These are phyloP conservation scores for Pyrgus malvae DNA, from an alignment of 2,888 invertebrate species.

Conservation along the genomic window DNA sequence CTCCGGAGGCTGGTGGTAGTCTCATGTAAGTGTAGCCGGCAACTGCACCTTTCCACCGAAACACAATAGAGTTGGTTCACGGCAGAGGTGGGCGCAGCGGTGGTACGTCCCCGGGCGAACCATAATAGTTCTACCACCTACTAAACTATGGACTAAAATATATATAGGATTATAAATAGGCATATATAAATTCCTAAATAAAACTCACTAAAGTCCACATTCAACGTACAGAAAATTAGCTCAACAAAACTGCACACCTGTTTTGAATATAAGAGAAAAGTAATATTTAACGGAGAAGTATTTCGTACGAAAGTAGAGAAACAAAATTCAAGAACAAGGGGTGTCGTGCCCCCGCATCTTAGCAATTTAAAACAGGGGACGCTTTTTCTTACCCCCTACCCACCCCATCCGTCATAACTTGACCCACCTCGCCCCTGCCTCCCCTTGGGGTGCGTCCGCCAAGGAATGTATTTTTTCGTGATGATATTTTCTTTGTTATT, in stretches of 20 bases:
- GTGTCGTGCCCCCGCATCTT: conserved; percentile 49
- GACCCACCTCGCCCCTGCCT: conserved; percentile 37
- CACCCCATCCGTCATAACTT: conserved; percentile 40
- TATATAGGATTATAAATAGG: too few species aligned
- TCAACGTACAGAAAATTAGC: neutral
- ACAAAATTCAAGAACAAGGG: conserved; percentile 56
- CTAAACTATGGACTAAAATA: too few species aligned
- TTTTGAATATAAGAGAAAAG: neutral
- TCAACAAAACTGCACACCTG: conserved; percentile 5
- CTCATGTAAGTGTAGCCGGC: too few species aligned
- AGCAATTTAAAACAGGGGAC: conserved; percentile 69
- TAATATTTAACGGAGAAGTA: conserved; percentile 14
- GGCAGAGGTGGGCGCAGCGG: too few species aligned
- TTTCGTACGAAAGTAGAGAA: conserved; percentile 36
- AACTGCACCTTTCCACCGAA: too few species aligned
- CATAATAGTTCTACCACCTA: too few species aligned
- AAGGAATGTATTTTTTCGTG: neutral
- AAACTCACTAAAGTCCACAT: neutral
- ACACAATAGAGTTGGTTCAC: too few species aligned
- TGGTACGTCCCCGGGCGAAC: too few species aligned
- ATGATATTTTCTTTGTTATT: neutral
- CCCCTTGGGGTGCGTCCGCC: neutral
- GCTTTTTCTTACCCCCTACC: conserved; percentile 62
- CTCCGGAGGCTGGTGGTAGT: too few species aligned
- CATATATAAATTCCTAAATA: too few species aligned